Conservation (phyloP, 2,888 invertebrate genomes). For the Onchidella celtica region DNA sequence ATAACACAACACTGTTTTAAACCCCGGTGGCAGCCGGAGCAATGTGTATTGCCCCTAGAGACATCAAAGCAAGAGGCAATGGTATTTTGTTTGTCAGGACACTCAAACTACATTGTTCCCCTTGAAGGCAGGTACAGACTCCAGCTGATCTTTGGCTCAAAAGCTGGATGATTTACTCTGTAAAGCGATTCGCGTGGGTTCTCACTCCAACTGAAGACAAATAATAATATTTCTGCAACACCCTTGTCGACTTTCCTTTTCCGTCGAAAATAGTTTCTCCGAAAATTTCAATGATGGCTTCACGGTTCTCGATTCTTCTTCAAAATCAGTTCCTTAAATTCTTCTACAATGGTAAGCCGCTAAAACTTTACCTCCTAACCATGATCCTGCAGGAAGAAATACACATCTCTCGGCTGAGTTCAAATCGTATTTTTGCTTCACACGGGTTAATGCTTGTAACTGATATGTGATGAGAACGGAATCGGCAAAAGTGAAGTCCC, state of each 20-base stretch:
- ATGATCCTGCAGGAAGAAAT: too few species aligned
- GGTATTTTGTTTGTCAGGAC: neutral
- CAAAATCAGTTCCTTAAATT: too few species aligned
- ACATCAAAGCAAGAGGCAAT: neutral
- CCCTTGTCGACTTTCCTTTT: neutral
- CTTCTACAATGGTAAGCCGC: too few species aligned
- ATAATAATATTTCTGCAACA: neutral
- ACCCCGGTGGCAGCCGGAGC: neutral
- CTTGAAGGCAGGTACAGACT: neutral
- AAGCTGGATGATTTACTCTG: neutral
- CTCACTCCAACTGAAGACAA: neutral
- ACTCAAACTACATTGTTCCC: neutral
- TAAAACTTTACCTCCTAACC: too few species aligned
- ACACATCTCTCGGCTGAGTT: too few species aligned
- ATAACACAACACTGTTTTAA: neutral
- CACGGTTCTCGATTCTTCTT: too few species aligned
- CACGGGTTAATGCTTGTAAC: too few species aligned
- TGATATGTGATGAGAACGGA: too few species aligned
- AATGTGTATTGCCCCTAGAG: neutral
- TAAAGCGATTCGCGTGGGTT: constrained; percentile 11
- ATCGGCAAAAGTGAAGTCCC: neutral
- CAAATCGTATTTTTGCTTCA: too few species aligned
- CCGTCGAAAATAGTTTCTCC: too few species aligned
- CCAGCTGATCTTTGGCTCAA: neutral
- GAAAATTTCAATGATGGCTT: too few species aligned